Conservation (phyloP, 2,888 invertebrate genomes). For the Hoplodrina blanda region DNA sequence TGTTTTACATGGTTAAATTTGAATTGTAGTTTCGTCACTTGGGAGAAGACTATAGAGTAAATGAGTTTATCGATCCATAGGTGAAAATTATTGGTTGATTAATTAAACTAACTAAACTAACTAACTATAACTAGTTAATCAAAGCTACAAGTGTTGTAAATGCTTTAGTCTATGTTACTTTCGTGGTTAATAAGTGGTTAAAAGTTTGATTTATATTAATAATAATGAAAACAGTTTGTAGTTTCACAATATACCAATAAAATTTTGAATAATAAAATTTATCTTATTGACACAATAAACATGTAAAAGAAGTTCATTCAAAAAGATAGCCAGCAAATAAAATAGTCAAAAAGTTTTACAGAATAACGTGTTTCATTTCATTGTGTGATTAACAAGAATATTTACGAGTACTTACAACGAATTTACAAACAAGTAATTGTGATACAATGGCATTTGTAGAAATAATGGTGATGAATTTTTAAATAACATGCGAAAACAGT, state of each 20-base stretch:
- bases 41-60: not conserved
- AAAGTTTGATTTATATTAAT: too few species aligned
- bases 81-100: too few species aligned
- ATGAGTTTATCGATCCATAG: not conserved
- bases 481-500: not conserved
- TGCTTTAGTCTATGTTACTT: too few species aligned
- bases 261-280: too few species aligned
- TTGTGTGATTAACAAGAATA: slow-evolving; percentile 39
- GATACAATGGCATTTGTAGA: slow-evolving; percentile 23
- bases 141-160: too few species aligned
- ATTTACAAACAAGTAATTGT: slow-evolving; percentile 28
- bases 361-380: slow-evolving; percentile 48
- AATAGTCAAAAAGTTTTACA: slow-evolving; percentile 35
- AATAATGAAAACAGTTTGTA: too few species aligned
- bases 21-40: not conserved
- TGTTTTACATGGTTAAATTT: not conserved
- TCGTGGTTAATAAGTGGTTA: too few species aligned
- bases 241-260: too few species aligned
- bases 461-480: slow-evolving; percentile 31
- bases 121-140: too few species aligned
- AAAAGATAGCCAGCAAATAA: not conserved
- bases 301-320: too few species aligned
- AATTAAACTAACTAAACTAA: too few species aligned
- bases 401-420: slow-evolving; percentile 38
- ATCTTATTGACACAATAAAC: too few species aligned